Base-by-base conservation (phyloP, 2,113 vertebrate species). In the Acrocephalus arundinaceus region DNA sequence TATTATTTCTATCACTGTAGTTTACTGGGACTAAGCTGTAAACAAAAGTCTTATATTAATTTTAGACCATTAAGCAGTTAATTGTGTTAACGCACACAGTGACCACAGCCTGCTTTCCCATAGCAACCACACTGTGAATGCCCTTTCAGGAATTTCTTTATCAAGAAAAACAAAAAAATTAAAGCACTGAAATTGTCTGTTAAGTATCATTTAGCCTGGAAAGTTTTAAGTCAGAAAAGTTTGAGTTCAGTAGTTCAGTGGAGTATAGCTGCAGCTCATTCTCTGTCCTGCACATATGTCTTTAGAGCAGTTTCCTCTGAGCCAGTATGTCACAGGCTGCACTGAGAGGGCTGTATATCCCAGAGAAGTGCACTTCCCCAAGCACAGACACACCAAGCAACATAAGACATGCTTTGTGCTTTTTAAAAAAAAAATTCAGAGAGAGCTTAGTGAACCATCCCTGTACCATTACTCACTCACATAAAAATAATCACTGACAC, bases 401-500 rank as follows among this genome's bases (percentile, higher is more conserved):
- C 25, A 1, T 11, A 37, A 86, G 35, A 39, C 1, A 2, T 49
- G 67, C 46, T 58, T 15, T 61, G 13, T 80, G 45, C 57, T 90
- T 90, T 86, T 62, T 76, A 7, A 2, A 82, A 41, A 35, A 41
- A 37, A 28, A 35, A 23, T 27, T 27, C 41, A 45, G 72, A 80
- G 48, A 52, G 16, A 43, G 24, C 21, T 54, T 23, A 74, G 73
- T 43, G 39, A 92, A 82, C 52, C 41, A 39, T 68, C 45, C 58
- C 31, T 85, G 37, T 55, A 19, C 18, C 23, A 12, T 85, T 45
- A 85, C 70, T 91, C 73, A 35, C n/a, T 74, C 6, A 28, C 23
- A 61, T 54, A 66, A 57, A 65, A 91, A 63, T 68, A 79, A 73
- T 80, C 72, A 82, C 62, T 87, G 85, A 81, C 61, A 65, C 45